These are phyloP conservation scores for Bungarus multicinctus DNA, from an alignment of 2,113 vertebrate species.

Conservation along the genomic window DNA sequence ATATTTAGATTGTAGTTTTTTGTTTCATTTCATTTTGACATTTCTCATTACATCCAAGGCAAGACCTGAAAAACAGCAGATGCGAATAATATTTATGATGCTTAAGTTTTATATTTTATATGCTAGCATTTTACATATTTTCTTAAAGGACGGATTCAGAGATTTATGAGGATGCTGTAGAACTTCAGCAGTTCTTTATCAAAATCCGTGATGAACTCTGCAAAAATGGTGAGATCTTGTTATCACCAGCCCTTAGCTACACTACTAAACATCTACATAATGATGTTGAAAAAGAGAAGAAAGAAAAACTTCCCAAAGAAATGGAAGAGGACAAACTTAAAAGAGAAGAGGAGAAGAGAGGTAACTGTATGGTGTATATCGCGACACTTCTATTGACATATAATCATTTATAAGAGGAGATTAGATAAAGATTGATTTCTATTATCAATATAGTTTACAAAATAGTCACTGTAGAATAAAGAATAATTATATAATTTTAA, in stretches of 20 bases:
- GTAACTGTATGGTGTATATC: constrained; percentile 62
- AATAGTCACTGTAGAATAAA: background rate
- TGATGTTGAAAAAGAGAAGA: constrained; percentile 97
- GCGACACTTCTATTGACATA: background rate
- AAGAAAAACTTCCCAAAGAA: constrained; percentile 95
- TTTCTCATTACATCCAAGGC: background rate
- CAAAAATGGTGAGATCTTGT: constrained; percentile 97
- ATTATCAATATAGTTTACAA: background rate
- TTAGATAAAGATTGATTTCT: background rate
- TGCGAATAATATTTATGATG: background rate
- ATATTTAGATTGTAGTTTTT: background rate
- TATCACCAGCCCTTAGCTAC: constrained; percentile 95
- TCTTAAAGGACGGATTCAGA: constrained; percentile 91
- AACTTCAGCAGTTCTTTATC: constrained; percentile 98
- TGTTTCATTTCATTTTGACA: background rate
- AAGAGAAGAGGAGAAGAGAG: constrained; percentile 96
- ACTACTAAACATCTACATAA: constrained; percentile 95
- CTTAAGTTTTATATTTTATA: fast-evolving
- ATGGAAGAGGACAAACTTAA: constrained; percentile 96
- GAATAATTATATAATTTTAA: background rate
- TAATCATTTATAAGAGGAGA: background rate
- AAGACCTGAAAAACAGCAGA: background rate
- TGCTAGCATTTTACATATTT: background rate
- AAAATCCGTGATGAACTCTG: constrained; percentile 96
- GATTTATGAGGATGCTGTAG: constrained; percentile 97